These are phyloP conservation scores for Centropristis striata DNA, from an alignment of 2,113 vertebrate species.

Conservation along the genomic window DNA sequence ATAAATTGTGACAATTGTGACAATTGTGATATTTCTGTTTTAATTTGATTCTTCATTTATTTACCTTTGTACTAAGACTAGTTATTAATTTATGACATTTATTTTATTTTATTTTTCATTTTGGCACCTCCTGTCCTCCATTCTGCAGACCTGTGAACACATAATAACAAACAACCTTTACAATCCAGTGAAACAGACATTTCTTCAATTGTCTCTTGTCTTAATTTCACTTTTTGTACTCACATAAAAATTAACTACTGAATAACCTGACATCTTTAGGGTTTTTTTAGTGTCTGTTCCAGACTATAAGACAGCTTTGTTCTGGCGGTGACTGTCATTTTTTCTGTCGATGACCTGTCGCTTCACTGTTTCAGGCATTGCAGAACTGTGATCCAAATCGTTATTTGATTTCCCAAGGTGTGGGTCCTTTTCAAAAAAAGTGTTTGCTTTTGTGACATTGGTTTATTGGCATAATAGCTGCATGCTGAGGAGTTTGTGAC, in stretches of 20 bases:
- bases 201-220: slow-evolving; percentile 4
- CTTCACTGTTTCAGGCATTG: slow-evolving; percentile 18
- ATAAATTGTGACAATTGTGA: too few relatives aligned
- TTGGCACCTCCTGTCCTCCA: too few relatives aligned
- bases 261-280: slow-evolving; percentile 17
- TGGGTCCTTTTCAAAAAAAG: slow-evolving; percentile 22
- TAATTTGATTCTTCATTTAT: too few relatives aligned
- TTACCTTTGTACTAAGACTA: too few relatives aligned
- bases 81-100: too few relatives aligned
- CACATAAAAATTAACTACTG: slow-evolving; percentile 3
- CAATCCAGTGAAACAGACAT: slow-evolving; percentile 16
- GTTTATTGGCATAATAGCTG: slow-evolving; percentile 58
- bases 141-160: slow-evolving; percentile 14
- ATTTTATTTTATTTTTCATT: too few relatives aligned
- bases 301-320: slow-evolving; percentile 38
- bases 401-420: slow-evolving; percentile 16
- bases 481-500: slow-evolving; percentile 59
- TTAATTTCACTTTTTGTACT: slow-evolving; percentile 26
- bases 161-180: slow-evolving; percentile 36
- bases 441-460: neutral
- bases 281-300: neutral
- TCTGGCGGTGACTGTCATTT: slow-evolving; percentile 18
- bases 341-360: slow-evolving; percentile 3
- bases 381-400: slow-evolving; percentile 23
- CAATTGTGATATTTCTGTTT: too few relatives aligned